Evolutionary conservation across 2,113 vertebrate species (phyloP).

Genomic region (Micromys minutus): DNA sequence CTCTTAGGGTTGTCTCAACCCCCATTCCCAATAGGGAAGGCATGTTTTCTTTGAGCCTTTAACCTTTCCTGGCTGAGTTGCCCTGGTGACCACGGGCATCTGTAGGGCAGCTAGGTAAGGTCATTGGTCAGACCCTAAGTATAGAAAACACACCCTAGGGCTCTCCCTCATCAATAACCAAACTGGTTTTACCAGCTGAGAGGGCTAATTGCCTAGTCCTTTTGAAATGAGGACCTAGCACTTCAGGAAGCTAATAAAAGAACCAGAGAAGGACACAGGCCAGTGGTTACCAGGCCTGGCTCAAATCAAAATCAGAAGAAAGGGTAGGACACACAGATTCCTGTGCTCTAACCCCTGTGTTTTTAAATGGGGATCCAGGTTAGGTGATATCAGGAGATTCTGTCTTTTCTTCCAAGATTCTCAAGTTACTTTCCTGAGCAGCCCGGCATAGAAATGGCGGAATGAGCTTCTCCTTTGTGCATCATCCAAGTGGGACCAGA

Average conservation of each 20-base stretch:
- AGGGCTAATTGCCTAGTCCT: slow-evolving; percentile 78
- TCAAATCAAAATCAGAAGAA: slow-evolving; percentile 11
- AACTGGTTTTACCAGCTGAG: slow-evolving; percentile 71
- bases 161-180: slow-evolving; percentile 75
- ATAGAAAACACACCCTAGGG: slow-evolving; percentile 67
- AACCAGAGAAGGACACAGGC: slow-evolving; percentile 35
- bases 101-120: slow-evolving; percentile 71
- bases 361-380: neutral
- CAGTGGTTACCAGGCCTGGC: neutral
- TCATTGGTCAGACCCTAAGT: slow-evolving; percentile 64
- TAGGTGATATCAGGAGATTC: neutral
- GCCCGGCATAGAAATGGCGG: neutral
- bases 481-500: neutral
- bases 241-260: slow-evolving; percentile 74
- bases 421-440: neutral
- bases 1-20: neutral
- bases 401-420: neutral
- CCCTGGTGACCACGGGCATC: slow-evolving; percentile 73
- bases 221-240: slow-evolving; percentile 70
- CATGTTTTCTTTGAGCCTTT: slow-evolving; percentile 59
- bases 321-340: neutral
- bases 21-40: neutral
- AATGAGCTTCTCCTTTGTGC: neutral
- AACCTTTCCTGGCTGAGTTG: slow-evolving; percentile 57
- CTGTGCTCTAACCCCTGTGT: neutral